Percentiles rank a stretch among this genome's conserved stretches.
These are phyloP conservation scores for Psilopsiagon aymara DNA, from an alignment of 2,113 vertebrate genomes.

Conservation along the genomic window DNA sequence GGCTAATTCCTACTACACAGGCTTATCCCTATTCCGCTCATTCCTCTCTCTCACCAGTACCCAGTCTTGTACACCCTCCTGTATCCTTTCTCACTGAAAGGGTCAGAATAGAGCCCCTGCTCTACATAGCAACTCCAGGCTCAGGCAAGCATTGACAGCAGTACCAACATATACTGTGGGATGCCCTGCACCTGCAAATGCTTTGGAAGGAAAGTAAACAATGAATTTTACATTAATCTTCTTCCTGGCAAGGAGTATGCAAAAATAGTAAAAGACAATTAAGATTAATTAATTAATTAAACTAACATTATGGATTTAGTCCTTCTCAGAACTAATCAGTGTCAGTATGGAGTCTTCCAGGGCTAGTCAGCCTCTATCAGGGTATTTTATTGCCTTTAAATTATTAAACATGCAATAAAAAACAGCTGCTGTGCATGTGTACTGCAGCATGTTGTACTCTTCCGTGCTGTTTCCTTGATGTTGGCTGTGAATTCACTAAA, in stretches of 20 bases:
- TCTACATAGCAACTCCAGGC: fast-evolving
- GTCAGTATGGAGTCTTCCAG: not conserved
- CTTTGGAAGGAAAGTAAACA: not conserved
- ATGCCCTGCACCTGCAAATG: not conserved
- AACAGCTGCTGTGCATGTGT: not conserved
- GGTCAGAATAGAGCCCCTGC: not conserved
- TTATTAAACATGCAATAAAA: not conserved
- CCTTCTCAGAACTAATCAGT: not conserved
- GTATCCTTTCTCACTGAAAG: fast-evolving
- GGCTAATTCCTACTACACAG: not conserved
- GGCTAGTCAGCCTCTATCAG: not conserved
- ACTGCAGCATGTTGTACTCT: not conserved
- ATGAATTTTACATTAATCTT: not conserved
- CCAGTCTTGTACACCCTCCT: fast-evolving
- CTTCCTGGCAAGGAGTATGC: not conserved
- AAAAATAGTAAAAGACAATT: not conserved
- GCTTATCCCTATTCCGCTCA: not conserved
- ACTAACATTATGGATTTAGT: not conserved
- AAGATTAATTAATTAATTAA: not conserved
- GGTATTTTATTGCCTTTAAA: not conserved
- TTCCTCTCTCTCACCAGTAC: not conserved
- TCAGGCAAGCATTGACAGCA: not conserved
- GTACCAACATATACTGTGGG: not conserved
- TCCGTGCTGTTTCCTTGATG: not conserved
- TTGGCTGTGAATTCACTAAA: not conserved